Evolutionary conservation across 2,113 vertebrate genomes (phyloP).

Genomic region (Rousettus leschenaultii): DNA sequence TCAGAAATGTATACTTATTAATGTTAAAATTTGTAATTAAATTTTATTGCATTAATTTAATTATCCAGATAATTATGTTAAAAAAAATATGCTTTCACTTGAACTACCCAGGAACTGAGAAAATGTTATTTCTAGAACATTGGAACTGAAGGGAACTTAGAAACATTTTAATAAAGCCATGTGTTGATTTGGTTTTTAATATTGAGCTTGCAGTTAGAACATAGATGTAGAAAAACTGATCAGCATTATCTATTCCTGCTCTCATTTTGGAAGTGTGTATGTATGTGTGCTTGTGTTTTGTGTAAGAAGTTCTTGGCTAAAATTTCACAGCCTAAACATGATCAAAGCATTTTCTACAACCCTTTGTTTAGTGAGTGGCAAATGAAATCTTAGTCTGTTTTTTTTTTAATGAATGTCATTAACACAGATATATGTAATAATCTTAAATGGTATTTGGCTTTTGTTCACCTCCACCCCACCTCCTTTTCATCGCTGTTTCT

Average conservation of each 20-base stretch:
- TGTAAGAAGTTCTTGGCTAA: not conserved
- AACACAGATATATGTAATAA: not conserved
- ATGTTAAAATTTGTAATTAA: not conserved
- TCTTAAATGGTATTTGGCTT: not conserved
- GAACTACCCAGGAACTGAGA: not conserved
- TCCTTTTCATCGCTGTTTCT: not conserved
- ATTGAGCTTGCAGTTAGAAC: not conserved
- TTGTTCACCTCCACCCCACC: not conserved
- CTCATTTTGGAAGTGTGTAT: not conserved
- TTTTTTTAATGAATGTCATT: not conserved
- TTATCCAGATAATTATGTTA: not conserved
- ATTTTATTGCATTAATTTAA: not conserved
- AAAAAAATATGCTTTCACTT: not conserved
- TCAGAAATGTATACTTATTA: not conserved
- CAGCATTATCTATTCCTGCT: not conserved
- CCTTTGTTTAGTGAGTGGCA: not conserved
- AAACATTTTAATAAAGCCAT: not conserved
- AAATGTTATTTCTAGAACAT: not conserved
- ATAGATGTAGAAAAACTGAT: not conserved
- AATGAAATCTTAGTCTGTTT: not conserved
- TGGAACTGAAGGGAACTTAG: not conserved
- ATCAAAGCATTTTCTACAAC: not conserved
- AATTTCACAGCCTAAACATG: constrained; percentile 4
- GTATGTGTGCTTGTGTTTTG: not conserved
- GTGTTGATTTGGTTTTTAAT: not conserved